Percentiles rank a stretch among this genome's conserved stretches.
Conservation (phyloP, 2,888 invertebrate genomes). For the Parthenolecanium corni region DNA sequence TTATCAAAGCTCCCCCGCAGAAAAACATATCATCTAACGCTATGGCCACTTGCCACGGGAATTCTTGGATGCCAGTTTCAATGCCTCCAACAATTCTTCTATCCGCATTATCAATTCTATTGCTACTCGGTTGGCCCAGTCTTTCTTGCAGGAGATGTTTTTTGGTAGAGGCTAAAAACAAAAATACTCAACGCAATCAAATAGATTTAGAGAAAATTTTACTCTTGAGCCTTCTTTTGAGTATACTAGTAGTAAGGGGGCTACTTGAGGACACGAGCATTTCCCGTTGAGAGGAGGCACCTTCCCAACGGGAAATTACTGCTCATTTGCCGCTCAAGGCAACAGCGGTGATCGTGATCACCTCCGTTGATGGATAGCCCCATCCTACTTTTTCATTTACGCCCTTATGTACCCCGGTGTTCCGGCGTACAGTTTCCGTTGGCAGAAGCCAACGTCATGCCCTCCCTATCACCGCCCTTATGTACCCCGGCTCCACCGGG, state of each 20-base stretch:
- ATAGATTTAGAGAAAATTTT: constrained; percentile 1
- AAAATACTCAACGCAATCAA: no score
- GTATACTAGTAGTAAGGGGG: background rate
- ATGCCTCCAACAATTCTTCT: constrained; percentile 37
- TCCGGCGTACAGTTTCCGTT: no score
- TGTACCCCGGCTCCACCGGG: no score
- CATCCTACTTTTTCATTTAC: no score
- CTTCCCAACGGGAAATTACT: no score
- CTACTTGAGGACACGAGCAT: background rate
- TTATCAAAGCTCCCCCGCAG: constrained; percentile 39
- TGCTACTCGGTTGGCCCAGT: background rate
- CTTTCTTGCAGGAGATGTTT: constrained; percentile 24
- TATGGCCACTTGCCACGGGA: constrained; percentile 39
- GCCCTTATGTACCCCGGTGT: no score
- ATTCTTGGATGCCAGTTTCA: constrained; percentile 37
- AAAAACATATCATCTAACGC: constrained; percentile 38
- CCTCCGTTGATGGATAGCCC: no score
- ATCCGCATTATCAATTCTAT: constrained; percentile 15
- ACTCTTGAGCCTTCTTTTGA: background rate
- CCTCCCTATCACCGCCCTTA: no score
- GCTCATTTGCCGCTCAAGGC: no score
- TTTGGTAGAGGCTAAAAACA: constrained; percentile 22
- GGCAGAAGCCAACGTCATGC: no score
- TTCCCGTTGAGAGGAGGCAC: no score
- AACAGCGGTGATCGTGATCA: no score